Evolutionary conservation across 2,113 vertebrate species (phyloP), one percentile per base, ranked within the genome.

Genomic region (Megaceryle torquata): DNA sequence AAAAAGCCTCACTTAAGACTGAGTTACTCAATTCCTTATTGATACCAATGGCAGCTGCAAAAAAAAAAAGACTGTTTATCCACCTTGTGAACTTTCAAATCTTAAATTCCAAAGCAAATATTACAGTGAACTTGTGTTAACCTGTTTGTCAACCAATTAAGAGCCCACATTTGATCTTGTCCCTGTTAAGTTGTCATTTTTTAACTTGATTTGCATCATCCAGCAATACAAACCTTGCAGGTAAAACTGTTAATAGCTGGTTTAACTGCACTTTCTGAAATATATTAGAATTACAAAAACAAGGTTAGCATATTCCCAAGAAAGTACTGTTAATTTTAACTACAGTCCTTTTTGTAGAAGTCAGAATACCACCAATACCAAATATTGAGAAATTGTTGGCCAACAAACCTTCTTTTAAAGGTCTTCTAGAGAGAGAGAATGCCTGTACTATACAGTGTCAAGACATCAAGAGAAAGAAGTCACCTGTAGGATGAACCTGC

Each of bases 251-350:
- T 96, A 96, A 94, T 63, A 76, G 88, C 91, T 84, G 93, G 88
- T 86, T 97, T 97, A 97, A 96, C 82, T 86, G 53, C 35, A 93
- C 60, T 95, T 96, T 97, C 96, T 86, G 54, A 95, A 95, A 96
- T 87, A 92, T 39, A 97, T 82, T 77, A 95, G 91, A 95, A 94
- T 96, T 96, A 97, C 46, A 96, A 78, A 97, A 91, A 82, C 93
- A 99, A 98, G 98, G 99, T 99, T 99, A 99, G 98, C 99, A 99
- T 95, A 98, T 98, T 98, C 97, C 87, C 65, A 94, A 94, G 16
- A 86, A 80, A 96, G 78, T 24, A 96, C 95, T 89, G 61, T 50
- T 67, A 56, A 68, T 68, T 93, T 95, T 78, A 91, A 79, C n/a
- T 53, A 80, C 56, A 71, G 82, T 76, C 94, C 76, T 90, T 89